phyloP scores from a whole-genome alignment of 2,113 vertebrate genomes.

The Oreocharis arfaki region DNA sequence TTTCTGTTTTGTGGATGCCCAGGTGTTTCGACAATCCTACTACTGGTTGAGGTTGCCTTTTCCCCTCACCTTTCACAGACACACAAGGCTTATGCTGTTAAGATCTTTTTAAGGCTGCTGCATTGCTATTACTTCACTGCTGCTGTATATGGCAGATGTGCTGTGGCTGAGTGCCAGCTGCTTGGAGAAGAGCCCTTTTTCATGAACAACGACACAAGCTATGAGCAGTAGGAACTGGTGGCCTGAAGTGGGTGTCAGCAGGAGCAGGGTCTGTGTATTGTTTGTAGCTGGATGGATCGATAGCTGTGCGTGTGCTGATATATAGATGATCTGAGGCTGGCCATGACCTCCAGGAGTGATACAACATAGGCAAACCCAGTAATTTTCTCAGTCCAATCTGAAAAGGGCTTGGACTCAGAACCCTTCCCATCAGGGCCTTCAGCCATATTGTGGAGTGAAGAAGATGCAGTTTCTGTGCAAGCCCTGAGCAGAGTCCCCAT shows the following conservation, averaged over 20 bases:
- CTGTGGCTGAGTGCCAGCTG: neutral
- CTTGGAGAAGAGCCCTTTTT: neutral
- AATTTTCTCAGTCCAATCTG: neutral
- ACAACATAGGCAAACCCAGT: neutral
- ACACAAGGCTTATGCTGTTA: neutral
- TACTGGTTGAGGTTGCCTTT: neutral
- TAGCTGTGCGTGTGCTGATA: neutral
- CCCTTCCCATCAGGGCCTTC: neutral
- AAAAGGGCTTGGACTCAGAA: neutral
- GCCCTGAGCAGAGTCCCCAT: neutral
- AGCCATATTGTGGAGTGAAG: neutral
- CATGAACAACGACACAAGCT: neutral
- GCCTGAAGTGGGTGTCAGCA: neutral
- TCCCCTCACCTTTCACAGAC: neutral
- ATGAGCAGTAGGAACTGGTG: neutral
- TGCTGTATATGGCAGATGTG: neutral
- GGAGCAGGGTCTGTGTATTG: neutral
- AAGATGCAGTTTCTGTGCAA: too few relatives aligned
- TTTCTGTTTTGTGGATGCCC: neutral
- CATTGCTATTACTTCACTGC: neutral
- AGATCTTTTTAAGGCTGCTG: neutral
- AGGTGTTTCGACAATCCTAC: fast-evolving
- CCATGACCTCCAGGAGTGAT: neutral
- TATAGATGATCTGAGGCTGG: neutral
- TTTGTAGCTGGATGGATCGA: neutral